A percentile compares a stretch with the other conserved stretches of the same genome.
These are phyloP conservation scores for Drosophila bocqueti DNA, from an alignment of 1,140 invertebrate species.

Conservation along the genomic window DNA sequence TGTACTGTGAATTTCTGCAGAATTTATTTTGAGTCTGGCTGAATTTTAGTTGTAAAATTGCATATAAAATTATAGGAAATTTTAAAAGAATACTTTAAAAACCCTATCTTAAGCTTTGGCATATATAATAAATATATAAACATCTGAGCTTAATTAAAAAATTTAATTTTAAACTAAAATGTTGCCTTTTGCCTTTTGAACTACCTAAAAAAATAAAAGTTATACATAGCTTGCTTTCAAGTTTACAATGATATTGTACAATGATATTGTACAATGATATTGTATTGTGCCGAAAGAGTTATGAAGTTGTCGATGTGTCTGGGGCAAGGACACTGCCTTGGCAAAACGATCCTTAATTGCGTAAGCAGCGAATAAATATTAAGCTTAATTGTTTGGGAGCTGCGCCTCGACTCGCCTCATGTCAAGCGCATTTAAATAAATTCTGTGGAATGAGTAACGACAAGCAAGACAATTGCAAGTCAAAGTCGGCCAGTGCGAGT, in stretches of 20 bases:
- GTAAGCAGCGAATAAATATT: slow-evolving; percentile 40
- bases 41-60: background rate
- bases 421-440: slow-evolving; percentile 61
- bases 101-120: no score
- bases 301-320: slow-evolving; percentile 19
- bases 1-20: background rate
- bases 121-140: background rate
- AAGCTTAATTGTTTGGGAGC: slow-evolving; percentile 67
- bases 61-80: background rate
- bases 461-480: slow-evolving; percentile 65
- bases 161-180: no score
- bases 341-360: slow-evolving; percentile 69
- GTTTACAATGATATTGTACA: background rate
- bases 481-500: slow-evolving; percentile 59
- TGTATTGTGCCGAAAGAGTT: background rate
- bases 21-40: background rate
- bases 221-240: background rate
- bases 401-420: slow-evolving; percentile 41
- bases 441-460: slow-evolving; percentile 31
- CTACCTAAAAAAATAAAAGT: background rate
- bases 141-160: background rate
- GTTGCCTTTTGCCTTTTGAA: background rate
- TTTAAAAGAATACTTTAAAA: background rate
- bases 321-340: slow-evolving; percentile 69
- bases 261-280: background rate